Evolutionary conservation across 2,113 vertebrate genomes (phyloP).

Genomic region (Rhea pennata): DNA sequence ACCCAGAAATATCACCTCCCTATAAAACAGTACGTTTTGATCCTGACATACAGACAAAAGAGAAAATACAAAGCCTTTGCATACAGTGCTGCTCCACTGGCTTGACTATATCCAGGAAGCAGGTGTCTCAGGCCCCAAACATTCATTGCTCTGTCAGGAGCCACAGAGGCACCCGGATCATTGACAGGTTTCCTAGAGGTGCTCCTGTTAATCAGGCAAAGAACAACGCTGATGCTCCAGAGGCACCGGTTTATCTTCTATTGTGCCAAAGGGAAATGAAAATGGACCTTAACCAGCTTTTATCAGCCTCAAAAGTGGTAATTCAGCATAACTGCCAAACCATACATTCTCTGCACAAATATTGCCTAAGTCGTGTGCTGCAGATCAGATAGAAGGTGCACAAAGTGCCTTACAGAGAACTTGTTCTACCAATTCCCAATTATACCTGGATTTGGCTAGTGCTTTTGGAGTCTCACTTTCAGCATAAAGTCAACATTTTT

Average conservation of each 20-base stretch:
- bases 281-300: background rate
- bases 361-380: background rate
- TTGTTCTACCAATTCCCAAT: conserved; percentile 37
- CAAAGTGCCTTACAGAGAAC: background rate
- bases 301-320: background rate
- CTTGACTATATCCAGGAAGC: background rate
- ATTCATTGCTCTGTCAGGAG: background rate
- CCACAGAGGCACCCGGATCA: background rate
- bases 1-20: background rate
- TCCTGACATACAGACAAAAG: background rate
- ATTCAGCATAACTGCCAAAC: background rate
- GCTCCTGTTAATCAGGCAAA: background rate
- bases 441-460: background rate
- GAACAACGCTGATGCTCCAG: background rate
- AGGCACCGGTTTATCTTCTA: background rate
- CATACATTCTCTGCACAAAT: background rate
- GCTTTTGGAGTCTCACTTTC: conserved; percentile 19
- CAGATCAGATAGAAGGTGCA: background rate
- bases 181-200: conserved; percentile 6
- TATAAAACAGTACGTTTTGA: background rate
- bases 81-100: background rate
- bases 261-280: background rate
- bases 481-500: conserved; percentile 23
- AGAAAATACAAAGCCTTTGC: background rate
- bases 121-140: background rate